phyloP scores from a whole-genome alignment of 2,113 vertebrate genomes.

The Notechis scutatus region DNA sequence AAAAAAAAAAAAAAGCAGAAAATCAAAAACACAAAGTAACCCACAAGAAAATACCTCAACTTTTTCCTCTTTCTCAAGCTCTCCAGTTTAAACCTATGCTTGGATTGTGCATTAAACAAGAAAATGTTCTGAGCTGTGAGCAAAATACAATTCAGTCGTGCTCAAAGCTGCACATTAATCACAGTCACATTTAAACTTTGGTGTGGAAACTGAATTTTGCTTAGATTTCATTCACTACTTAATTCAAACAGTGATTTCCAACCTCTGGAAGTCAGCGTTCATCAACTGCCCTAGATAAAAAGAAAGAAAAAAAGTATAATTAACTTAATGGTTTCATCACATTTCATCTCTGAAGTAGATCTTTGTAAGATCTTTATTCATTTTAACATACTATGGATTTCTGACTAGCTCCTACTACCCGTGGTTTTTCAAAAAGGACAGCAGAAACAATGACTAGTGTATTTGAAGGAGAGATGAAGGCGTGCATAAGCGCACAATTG shows the following conservation, averaged over 20 bases:
- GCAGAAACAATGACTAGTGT: not conserved
- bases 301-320: slow-evolving; percentile 48
- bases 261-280: slow-evolving; percentile 42
- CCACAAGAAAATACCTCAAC: slow-evolving; percentile 65
- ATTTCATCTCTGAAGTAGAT: slow-evolving; percentile 18
- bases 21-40: not conserved
- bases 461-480: not conserved
- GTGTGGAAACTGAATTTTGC: slow-evolving; percentile 52
- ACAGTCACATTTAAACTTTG: slow-evolving; percentile 56
- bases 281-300: slow-evolving; percentile 55
- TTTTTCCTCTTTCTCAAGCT: slow-evolving; percentile 45
- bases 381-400: slow-evolving; percentile 32
- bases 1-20: not conserved
- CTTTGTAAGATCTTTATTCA: slow-evolving; percentile 31
- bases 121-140: slow-evolving; percentile 52
- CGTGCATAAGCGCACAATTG: no score
- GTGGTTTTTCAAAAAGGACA: not conserved
- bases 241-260: slow-evolving; percentile 60
- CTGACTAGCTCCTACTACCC: not conserved
- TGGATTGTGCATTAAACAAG: slow-evolving; percentile 53
- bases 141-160: slow-evolving; percentile 59
- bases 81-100: slow-evolving; percentile 52
- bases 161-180: slow-evolving; percentile 65
- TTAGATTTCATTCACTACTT: slow-evolving; percentile 55
- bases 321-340: slow-evolving; percentile 46